Percentiles rank a stretch among this genome's conserved stretches.
phyloP scores from a whole-genome alignment of 2,113 vertebrate genomes.

The Thalassoma bifasciatum region DNA sequence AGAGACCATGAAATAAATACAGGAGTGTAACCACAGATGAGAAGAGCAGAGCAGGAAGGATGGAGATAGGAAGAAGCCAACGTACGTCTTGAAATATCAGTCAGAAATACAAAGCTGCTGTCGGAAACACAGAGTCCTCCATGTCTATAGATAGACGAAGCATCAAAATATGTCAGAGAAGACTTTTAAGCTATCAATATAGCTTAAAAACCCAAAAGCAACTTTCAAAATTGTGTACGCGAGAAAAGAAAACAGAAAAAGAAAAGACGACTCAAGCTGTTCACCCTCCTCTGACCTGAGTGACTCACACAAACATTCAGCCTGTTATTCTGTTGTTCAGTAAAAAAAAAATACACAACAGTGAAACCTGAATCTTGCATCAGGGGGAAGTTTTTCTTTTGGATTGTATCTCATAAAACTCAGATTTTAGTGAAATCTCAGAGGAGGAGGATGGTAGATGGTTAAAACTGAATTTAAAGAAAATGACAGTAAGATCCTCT shows the following conservation, averaged over 20 bases:
- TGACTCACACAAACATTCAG: neutral
- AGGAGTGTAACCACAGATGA: conserved; percentile 42
- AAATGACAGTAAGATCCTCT: neutral
- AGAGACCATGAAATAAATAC: conserved; percentile 36
- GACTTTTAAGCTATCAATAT: conserved; percentile 11
- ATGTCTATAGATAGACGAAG: conserved; percentile 18
- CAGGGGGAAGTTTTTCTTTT: neutral
- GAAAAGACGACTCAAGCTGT: neutral
- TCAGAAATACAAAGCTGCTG: conserved; percentile 5
- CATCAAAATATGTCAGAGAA: neutral
- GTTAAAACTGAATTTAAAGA: neutral
- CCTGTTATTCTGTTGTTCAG: conserved; percentile 2
- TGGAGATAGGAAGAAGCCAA: conserved; percentile 30
- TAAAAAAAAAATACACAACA: neutral
- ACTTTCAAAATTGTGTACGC: neutral
- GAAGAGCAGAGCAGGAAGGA: conserved; percentile 22
- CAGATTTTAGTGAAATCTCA: no score
- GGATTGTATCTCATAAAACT: neutral
- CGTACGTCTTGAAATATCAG: conserved; percentile 20
- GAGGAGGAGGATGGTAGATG: neutral
- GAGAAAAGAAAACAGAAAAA: neutral
- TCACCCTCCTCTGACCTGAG: neutral
- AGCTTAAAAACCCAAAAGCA: conserved; percentile 5
- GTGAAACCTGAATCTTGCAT: neutral
- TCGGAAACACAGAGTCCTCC: neutral